Evolutionary conservation across 1,140 invertebrate genomes (phyloP).

Genomic region (Doryteuthis pealeii): DNA sequence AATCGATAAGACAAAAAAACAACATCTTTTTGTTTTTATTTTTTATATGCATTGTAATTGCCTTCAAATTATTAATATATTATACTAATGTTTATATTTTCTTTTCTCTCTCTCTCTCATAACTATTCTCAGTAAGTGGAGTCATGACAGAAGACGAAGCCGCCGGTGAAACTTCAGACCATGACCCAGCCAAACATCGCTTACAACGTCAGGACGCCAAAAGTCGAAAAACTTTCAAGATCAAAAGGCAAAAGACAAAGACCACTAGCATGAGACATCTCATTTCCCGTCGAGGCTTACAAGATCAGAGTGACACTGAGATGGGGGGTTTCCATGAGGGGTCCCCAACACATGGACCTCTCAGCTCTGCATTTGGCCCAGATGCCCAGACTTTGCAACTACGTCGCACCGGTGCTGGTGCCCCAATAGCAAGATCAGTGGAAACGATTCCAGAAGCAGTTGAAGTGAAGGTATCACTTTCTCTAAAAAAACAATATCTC

Average conservation of each 20-base stretch:
- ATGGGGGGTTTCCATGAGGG: neutral
- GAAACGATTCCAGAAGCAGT: slow-evolving; percentile 46
- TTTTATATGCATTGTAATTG: too few relatives aligned
- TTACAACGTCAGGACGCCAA: slow-evolving; percentile 90
- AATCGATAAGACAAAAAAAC: too few relatives aligned
- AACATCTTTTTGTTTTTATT: too few relatives aligned
- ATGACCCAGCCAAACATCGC: slow-evolving; percentile 69
- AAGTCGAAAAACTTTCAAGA: slow-evolving; percentile 89
- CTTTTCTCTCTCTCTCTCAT: too few relatives aligned
- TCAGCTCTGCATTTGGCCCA: slow-evolving; percentile 11
- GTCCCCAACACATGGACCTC: slow-evolving; percentile 12
- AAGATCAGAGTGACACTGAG: slow-evolving; percentile 5
- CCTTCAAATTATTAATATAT: too few relatives aligned
- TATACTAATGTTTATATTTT: too few relatives aligned
- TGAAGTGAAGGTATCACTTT: slow-evolving; percentile 42
- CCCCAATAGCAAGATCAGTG: slow-evolving; percentile 38
- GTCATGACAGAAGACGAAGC: slow-evolving; percentile 1
- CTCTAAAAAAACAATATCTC: neutral
- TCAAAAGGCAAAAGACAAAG: slow-evolving; percentile 55
- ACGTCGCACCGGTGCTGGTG: slow-evolving; percentile 24
- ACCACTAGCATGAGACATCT: slow-evolving; percentile 41
- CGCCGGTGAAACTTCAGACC: slow-evolving; percentile 27
- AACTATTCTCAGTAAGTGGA: neutral
- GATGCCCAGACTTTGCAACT: slow-evolving; percentile 21
- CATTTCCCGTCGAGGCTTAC: slow-evolving; percentile 30